Evolutionary conservation across 2,888 invertebrate species (phyloP), one percentile per base, ranked within the genome.

Genomic region (Aleiodes testaceus): DNA sequence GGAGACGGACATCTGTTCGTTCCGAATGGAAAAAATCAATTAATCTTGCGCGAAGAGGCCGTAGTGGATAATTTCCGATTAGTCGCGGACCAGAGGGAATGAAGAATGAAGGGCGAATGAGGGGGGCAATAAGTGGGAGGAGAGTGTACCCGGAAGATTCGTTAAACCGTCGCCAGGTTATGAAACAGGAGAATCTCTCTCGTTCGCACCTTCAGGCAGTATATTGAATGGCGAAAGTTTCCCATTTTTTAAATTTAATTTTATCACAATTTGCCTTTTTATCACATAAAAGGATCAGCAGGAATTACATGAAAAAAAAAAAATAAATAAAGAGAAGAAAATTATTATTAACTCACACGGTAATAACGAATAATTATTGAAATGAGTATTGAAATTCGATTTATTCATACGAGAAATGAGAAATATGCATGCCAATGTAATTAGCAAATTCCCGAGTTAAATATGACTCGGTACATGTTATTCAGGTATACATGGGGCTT

Each of bases 31-130:
- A 72, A 74, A 73, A 74, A 75, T 74, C 75, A 77, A 77, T 77
- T 76, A 77, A 75, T 73, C 73, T 74, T 76, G 59, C 45, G 64
- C 20, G 47, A 53, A 69, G 64, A 14, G 22, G 45, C 45, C 44
- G 49, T 66, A 59, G 59, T 77, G 78, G 79, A 82, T 83, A 85
- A 85, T 85, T 85, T 85, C 78, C 85, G 84, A 85, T 85, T 85
- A 82, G 85, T 84, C 82, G 81, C 82, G 85, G 85, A 64, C 67
- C 55, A 44, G 61, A 50, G 16, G 26, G 53, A 42, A 47, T 47
- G 50, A 68, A 68, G 53, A 66, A 69, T 69, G 69, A 69, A 64
- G 70, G 69, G 64, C 18, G 16, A 45, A 44, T 44, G 45, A 47
- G 22, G 4, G 44, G 42, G 45, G 22, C 7, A 66, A 53, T n/a